A percentile compares a stretch with the other conserved stretches of the same genome.
phyloP scores from a whole-genome alignment of 2,888 invertebrate genomes.

The Congeria kusceri region DNA sequence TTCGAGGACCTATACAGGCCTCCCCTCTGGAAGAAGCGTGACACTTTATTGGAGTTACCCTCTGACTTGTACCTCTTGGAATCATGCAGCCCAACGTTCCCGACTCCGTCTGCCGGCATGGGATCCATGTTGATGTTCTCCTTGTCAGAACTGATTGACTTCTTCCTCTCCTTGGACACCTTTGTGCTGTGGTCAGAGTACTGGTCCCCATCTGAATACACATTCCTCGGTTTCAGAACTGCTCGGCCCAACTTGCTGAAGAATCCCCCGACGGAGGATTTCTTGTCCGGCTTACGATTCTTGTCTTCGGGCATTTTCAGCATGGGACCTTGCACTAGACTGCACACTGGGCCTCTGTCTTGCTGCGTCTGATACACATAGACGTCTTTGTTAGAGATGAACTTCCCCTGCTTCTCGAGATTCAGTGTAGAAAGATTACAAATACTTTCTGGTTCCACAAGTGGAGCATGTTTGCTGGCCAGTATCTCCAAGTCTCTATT shows the following conservation, averaged over 20 bases:
- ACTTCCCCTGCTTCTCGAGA: conserved; percentile 73
- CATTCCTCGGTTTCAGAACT: conserved; percentile 74
- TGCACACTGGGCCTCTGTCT: conserved; percentile 43
- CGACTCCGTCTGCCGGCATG: conserved; percentile 25
- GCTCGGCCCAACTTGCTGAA: conserved; percentile 76
- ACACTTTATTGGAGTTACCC: conserved; percentile 44
- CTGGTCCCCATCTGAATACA: conserved; percentile 60
- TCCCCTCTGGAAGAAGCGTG: conserved; percentile 58
- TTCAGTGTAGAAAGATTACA: conserved; percentile 75
- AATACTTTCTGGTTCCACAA: conserved; percentile 76
- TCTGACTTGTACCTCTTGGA: conserved; percentile 40
- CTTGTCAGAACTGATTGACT: conserved; percentile 36
- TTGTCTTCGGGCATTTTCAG: conserved; percentile 62
- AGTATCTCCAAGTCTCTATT: conserved; percentile 53
- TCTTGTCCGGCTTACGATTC: conserved; percentile 59
- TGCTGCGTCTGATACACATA: conserved; percentile 21
- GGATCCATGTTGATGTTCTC: conserved; percentile 44
- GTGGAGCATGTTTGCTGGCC: conserved; percentile 65
- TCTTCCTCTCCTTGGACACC: conserved; percentile 33
- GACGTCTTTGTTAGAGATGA: conserved; percentile 64
- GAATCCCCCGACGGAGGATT: conserved; percentile 74
- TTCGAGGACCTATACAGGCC: conserved; percentile 61
- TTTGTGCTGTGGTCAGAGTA: neutral
- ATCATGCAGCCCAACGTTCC: conserved; percentile 24
- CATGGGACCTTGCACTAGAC: conserved; percentile 69